These are phyloP conservation scores for Varecia variegata DNA, from an alignment of 2,797 vertebrate species.

Conservation along the genomic window DNA sequence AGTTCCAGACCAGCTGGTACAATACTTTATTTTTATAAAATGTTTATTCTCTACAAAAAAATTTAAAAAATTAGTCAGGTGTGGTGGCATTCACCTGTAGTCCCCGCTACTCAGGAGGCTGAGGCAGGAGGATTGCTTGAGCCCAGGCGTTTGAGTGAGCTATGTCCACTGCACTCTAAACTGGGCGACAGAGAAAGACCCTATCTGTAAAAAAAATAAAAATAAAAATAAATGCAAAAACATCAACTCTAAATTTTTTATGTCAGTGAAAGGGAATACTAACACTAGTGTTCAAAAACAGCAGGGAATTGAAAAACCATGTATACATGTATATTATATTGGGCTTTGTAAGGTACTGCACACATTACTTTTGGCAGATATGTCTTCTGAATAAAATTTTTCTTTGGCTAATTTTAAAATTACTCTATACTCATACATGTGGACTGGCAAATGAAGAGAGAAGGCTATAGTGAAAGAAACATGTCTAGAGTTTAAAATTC, in stretches of 20 bases:
- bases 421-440: background rate
- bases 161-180: background rate
- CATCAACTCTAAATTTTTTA: background rate
- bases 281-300: background rate
- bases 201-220: background rate
- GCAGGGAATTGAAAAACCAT: background rate
- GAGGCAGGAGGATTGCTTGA: background rate
- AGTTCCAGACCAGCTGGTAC: background rate
- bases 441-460: background rate
- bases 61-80: background rate
- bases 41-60: background rate
- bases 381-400: background rate
- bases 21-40: background rate
- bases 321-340: background rate
- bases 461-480: background rate
- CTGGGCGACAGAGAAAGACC: background rate
- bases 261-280: background rate
- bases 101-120: background rate
- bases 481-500: constrained; percentile 9
- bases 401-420: background rate
- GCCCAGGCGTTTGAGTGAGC: background rate
- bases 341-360: background rate
- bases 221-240: background rate
- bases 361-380: background rate
- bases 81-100: background rate